Conservation (phyloP, 2,888 invertebrate genomes). For the Cataglyphis albicans region DNA sequence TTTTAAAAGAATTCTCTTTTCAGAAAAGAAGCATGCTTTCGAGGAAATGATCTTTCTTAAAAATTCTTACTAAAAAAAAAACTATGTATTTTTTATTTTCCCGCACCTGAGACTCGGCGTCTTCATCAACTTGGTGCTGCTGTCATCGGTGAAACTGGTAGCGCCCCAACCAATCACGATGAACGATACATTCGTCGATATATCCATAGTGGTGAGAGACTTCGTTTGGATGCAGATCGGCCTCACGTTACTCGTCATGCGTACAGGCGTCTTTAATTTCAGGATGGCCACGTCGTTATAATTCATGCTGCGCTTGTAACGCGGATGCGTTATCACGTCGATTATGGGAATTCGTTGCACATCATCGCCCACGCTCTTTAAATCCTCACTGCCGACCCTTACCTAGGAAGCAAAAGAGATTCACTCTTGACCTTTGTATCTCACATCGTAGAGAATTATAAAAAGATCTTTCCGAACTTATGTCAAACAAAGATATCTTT, state of each 20-base stretch:
- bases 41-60: neutral
- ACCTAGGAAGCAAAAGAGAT: conserved; percentile 70
- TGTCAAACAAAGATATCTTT: neutral
- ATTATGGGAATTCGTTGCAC: conserved; percentile 76
- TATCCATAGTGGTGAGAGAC: conserved; percentile 48
- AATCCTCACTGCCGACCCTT: conserved; percentile 77
- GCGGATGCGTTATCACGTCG: conserved; percentile 76
- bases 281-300: conserved; percentile 82
- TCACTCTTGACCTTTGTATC: neutral
- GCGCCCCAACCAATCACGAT: conserved; percentile 81
- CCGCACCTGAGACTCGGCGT: conserved; percentile 78
- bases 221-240: conserved; percentile 81
- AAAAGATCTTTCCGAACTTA: neutral
- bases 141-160: conserved; percentile 64
- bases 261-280: conserved; percentile 71
- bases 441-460: neutral
- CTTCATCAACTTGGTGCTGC: conserved; percentile 74
- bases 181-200: conserved; percentile 67
- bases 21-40: neutral
- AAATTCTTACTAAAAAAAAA: neutral
- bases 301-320: conserved; percentile 74
- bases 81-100: neutral
- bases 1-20: neutral
- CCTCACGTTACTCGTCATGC: conserved; percentile 69
- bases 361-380: conserved; percentile 53